phyloP scores from a whole-genome alignment of 2,113 vertebrate genomes.

The Acrocephalus arundinaceus region DNA sequence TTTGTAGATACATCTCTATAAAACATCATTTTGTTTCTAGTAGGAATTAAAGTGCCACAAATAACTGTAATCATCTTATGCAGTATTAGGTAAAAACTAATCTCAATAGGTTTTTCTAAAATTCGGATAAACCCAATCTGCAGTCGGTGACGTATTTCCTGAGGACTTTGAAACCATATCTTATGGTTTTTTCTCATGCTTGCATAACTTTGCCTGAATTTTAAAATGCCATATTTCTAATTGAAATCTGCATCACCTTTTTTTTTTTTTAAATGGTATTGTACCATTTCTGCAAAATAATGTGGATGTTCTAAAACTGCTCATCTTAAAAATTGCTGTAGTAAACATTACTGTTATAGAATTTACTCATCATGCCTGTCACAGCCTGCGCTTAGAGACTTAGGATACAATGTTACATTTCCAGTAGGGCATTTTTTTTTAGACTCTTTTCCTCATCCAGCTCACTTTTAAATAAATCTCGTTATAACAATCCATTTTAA shows the following conservation, averaged over 20 bases:
- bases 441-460: neutral
- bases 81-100: conserved; percentile 85
- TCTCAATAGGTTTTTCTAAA: conserved; percentile 75
- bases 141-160: conserved; percentile 54
- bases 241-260: neutral
- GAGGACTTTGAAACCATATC: conserved; percentile 16
- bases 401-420: neutral
- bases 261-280: neutral
- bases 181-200: neutral
- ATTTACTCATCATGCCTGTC: neutral
- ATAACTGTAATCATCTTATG: conserved; percentile 91
- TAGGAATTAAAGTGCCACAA: conserved; percentile 83
- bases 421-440: neutral
- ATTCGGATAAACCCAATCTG: conserved; percentile 67
- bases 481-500: neutral
- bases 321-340: neutral
- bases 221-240: neutral
- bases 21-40: conserved; percentile 73
- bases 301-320: neutral
- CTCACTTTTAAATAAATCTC: neutral
- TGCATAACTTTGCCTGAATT: neutral
- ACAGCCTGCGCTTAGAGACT: neutral
- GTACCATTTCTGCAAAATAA: neutral
- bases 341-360: neutral
- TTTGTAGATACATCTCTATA: conserved; percentile 60